Evolutionary conservation across 2,888 invertebrate species (phyloP).

Genomic region (Lasius platythorax): DNA sequence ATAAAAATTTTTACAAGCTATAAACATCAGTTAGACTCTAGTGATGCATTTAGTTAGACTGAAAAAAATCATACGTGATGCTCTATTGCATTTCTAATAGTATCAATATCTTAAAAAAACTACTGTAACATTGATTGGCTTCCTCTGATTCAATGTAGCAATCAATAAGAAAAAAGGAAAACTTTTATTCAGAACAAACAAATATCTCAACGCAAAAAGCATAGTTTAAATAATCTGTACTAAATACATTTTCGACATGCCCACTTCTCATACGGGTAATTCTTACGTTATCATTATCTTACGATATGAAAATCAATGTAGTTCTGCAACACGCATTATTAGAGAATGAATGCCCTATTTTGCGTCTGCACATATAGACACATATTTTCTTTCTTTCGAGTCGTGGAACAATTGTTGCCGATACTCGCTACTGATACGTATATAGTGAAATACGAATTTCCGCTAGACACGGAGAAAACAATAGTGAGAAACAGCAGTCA

Average conservation of each 20-base stretch:
- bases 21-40: background rate
- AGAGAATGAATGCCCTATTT: constrained; percentile 24
- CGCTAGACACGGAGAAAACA: background rate
- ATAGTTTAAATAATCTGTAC: background rate
- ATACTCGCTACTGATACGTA: background rate
- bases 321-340: background rate
- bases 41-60: background rate
- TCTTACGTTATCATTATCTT: background rate
- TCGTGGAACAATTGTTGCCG: background rate
- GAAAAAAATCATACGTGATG: background rate
- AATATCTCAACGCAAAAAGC: constrained; percentile 1
- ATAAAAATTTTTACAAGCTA: background rate
- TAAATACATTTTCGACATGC: background rate
- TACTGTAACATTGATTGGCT: background rate
- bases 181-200: constrained; percentile 3
- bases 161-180: background rate
- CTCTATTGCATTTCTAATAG: background rate
- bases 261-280: background rate
- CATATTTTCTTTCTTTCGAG: constrained; percentile 1
- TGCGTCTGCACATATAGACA: background rate
- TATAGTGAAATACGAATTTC: background rate
- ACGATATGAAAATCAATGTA: constrained; percentile 6
- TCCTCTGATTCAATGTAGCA: background rate
- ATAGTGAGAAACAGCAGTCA: background rate
- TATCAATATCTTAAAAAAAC: constrained; percentile 17